Evolutionary conservation across 2,888 invertebrate genomes (phyloP).

Genomic region (Lagria hirta): DNA sequence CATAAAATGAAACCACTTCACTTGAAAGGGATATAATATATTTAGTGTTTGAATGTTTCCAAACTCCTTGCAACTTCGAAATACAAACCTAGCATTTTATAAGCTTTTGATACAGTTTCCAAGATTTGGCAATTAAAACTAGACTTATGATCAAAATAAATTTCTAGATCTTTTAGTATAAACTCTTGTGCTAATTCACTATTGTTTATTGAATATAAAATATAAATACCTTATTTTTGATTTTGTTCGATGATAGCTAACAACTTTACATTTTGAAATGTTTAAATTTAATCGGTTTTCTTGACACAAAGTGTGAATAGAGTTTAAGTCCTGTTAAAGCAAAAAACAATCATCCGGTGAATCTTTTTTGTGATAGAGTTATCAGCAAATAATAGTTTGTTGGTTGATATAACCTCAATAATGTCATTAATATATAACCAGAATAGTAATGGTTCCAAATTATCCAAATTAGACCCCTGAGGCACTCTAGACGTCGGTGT

Average conservation of each 20-base stretch:
- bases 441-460: slow-evolving; percentile 7
- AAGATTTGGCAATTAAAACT: neutral
- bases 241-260: too few relatives aligned
- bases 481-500: slow-evolving; percentile 3
- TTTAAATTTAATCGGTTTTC: neutral
- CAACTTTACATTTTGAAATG: slow-evolving; percentile 2
- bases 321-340: neutral
- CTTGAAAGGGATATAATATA: neutral
- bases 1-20: too few relatives aligned
- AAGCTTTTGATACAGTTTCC: neutral
- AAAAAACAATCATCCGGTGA: neutral
- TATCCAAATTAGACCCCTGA: slow-evolving; percentile 6
- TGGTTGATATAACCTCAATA: too few relatives aligned
- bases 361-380: neutral
- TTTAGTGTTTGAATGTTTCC: neutral
- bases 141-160: neutral
- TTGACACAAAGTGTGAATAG: neutral
- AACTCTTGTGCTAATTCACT: too few relatives aligned
- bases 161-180: neutral
- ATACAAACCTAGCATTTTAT: neutral
- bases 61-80: slow-evolving; percentile 1
- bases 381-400: too few relatives aligned
- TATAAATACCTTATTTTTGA: too few relatives aligned
- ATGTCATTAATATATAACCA: too few relatives aligned
- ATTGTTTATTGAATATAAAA: too few relatives aligned